A percentile compares a stretch with the other conserved stretches of the same genome.
Conservation (phyloP, 1,140 invertebrate genomes). For the Harpegnathos saltator region DNA sequence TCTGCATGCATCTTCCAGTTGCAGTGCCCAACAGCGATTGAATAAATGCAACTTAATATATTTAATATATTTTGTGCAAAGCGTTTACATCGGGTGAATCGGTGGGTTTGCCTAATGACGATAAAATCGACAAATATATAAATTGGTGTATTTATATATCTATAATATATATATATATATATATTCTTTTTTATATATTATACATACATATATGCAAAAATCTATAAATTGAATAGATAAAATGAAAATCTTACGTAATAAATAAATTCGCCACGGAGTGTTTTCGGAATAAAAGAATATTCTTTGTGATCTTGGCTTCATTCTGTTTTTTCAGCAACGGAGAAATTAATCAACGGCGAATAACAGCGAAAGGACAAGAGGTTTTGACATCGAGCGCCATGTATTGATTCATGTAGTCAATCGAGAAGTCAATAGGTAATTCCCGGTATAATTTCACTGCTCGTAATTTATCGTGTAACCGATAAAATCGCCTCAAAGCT, state of each 20-base stretch:
- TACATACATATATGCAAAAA: not conserved
- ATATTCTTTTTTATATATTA: not conserved
- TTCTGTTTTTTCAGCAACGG: not conserved
- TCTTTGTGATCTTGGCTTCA: not conserved
- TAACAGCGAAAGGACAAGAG: no score
- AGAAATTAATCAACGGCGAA: slow-evolving; percentile 10
- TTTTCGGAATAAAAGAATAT: not conserved
- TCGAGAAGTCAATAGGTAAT: not conserved
- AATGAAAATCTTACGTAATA: not conserved
- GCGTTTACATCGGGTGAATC: no score
- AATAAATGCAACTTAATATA: no score
- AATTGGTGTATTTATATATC: not conserved
- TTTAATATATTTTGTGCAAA: no score
- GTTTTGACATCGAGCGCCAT: not conserved
- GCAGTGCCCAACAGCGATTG: not conserved
- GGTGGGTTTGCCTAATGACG: no score
- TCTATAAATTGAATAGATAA: not conserved
- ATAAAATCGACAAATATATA: no score
- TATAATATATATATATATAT: not conserved
- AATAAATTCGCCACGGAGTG: not conserved
- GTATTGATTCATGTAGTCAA: not conserved
- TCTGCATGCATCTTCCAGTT: not conserved
- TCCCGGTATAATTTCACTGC: not conserved
- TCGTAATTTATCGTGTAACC: slow-evolving; percentile 17
- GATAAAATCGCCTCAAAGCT: not conserved